Conservation (phyloP, 2,888 invertebrate species). For the Hirtodrosophila duncani region DNA sequence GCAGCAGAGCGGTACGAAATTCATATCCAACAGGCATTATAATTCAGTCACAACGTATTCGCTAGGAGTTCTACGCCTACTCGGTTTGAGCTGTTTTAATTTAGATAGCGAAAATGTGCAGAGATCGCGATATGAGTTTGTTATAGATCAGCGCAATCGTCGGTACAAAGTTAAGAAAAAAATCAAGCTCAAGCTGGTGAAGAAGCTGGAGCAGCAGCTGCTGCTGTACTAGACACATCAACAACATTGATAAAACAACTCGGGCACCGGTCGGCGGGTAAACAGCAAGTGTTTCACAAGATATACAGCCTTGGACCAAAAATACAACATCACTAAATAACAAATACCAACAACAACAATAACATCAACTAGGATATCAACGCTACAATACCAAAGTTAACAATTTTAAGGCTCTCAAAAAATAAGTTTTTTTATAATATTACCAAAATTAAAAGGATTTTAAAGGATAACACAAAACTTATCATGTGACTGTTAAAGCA, state of each 20-base stretch:
- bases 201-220: slow-evolving; percentile 15
- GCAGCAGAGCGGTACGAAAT: slow-evolving; percentile 47
- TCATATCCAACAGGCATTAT: slow-evolving; percentile 57
- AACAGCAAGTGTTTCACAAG: neutral
- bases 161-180: slow-evolving; percentile 78
- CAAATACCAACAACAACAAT: slow-evolving; percentile 13
- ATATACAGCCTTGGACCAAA: slow-evolving; percentile 22
- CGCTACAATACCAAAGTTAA: slow-evolving; percentile 66
- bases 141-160: slow-evolving; percentile 78
- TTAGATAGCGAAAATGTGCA: slow-evolving; percentile 79
- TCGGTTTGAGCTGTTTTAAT: slow-evolving; percentile 76
- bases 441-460: too few relatives aligned
- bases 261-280: slow-evolving; percentile 7
- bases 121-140: slow-evolving; percentile 80
- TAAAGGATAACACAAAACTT: too few relatives aligned
- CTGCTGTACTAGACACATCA: slow-evolving; percentile 11
- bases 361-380: slow-evolving; percentile 15
- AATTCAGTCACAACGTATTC: slow-evolving; percentile 79
- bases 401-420: slow-evolving; percentile 46
- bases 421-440: too few relatives aligned
- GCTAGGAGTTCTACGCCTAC: slow-evolving; percentile 76
- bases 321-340: slow-evolving; percentile 5
- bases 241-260: neutral
- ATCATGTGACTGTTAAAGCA: too few relatives aligned
- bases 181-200: slow-evolving; percentile 69